Evolutionary conservation across 1,140 invertebrate genomes (phyloP), one percentile per base, ranked within the genome.

Genomic region (Papilio aristodemus): DNA sequence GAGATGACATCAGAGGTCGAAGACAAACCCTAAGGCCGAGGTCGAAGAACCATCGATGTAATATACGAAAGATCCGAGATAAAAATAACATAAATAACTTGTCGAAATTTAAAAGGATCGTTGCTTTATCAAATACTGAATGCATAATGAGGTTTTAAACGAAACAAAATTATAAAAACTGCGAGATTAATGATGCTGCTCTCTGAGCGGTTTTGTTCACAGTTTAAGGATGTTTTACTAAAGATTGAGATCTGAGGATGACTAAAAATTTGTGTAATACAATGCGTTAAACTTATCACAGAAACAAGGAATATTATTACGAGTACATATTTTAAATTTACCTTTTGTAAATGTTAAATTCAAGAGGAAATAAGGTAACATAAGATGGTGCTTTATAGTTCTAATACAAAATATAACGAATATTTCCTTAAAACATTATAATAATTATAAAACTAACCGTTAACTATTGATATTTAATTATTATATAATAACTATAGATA

Each of bases 101-200:
- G 22, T 54, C 46, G 46, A 54, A 54, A 13, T 54, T 25, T 54
- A 54, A 54, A 54, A 54, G 46, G 46, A 54, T 54, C 19, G 10
- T 54, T 11, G 19, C 19, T 54, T 54, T 54, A 54, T 54, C 46
- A 54, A 54, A 54, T 54, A 54, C 11, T 54, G 19, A 54, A 54
- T 54, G 9, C 17, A 54, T 54, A 54, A 54, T 54, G 19, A 54
- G 46, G 19, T 54, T 50, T 54, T 54, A 54, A 54, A 25, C 19
- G 46, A 54, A 54, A 50, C 46, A 50, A 50, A 22, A 22, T 50
- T 25, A 50, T 50, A 11, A 54, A 46, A 22, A 25, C 11, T 22
- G 4, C 3, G 11, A 22, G 46, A 54, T 54, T 54, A 22, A 54
- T 54, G 19, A 54, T 54, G 19, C 17, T 54, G 46, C 22, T 22